Percentiles rank a stretch among this genome's conserved stretches.
Evolutionary conservation across 1,140 invertebrate species (phyloP).

Genomic region (Dryas iulia): DNA sequence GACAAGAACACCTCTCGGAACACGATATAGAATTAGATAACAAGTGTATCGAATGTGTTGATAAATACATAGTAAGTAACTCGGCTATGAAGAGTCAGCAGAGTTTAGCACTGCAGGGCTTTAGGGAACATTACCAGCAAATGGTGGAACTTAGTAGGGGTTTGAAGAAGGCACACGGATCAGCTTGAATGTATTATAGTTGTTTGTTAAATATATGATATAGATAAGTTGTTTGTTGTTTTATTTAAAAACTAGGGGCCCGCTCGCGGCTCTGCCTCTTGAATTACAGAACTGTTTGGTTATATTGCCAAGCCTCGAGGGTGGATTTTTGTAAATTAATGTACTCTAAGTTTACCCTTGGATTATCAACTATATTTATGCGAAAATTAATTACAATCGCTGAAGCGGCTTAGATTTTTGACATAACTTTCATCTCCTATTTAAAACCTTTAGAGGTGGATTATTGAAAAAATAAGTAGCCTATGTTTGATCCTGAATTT

Average conservation of each 20-base stretch:
- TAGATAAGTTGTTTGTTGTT: conserved; percentile 32
- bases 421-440: too few species aligned
- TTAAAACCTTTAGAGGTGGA: too few species aligned
- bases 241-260: background rate
- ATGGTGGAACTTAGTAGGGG: conserved; percentile 80
- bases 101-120: conserved; percentile 83
- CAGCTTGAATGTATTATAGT: conserved; percentile 46
- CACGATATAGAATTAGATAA: conserved; percentile 58
- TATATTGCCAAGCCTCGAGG: too few species aligned
- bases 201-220: conserved; percentile 35
- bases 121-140: conserved; percentile 82
- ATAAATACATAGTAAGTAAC: conserved; percentile 83
- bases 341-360: too few species aligned
- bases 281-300: too few species aligned
- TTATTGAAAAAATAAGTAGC: too few species aligned
- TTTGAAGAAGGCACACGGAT: conserved; percentile 84
- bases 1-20: conserved; percentile 49
- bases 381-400: too few species aligned
- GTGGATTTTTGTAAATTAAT: too few species aligned
- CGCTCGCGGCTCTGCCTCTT: too few species aligned
- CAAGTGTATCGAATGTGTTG: conserved; percentile 81
- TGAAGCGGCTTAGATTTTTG: too few species aligned
- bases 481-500: too few species aligned
- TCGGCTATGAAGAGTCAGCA: conserved; percentile 82
- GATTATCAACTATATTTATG: too few species aligned